Evolutionary conservation across 2,797 vertebrate genomes (phyloP).

Genomic region (Gymnocypris eckloni): DNA sequence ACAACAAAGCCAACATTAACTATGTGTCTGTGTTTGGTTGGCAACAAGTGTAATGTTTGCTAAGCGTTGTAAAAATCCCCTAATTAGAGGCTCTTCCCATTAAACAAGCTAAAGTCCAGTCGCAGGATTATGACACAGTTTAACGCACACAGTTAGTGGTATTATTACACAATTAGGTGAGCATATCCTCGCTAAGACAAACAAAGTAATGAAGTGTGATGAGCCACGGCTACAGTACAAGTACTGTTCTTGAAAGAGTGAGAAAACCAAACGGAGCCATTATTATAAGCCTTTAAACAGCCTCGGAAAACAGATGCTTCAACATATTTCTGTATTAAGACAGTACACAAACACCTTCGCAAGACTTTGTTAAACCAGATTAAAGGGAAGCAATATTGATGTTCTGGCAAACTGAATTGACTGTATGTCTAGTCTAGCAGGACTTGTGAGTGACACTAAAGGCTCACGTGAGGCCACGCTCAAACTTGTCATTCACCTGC

Average conservation of each 20-base stretch:
- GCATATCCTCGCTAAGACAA: conserved; percentile 55
- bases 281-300: conserved; percentile 14
- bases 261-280: conserved; percentile 41
- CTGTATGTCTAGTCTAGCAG: not conserved
- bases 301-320: not conserved
- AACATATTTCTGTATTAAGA: not conserved
- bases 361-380: conserved; percentile 9
- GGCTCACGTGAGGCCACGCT: conserved; percentile 25
- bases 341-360: conserved; percentile 22
- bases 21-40: conserved; percentile 69
- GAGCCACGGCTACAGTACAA: conserved; percentile 21
- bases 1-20: conserved; percentile 65
- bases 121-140: conserved; percentile 63
- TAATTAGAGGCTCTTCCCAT: conserved; percentile 73
- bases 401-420: not conserved
- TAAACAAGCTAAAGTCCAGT: conserved; percentile 73
- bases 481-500: conserved; percentile 40
- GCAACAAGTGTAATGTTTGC: conserved; percentile 62
- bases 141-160: conserved; percentile 60
- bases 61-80: conserved; percentile 61
- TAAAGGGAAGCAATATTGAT: conserved; percentile 32
- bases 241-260: conserved; percentile 29
- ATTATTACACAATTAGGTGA: conserved; percentile 61
- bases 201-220: conserved; percentile 18
- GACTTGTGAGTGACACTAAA: not conserved